Conservation (phyloP, 2,113 vertebrate species). For the Erpornis zantholeuca region DNA sequence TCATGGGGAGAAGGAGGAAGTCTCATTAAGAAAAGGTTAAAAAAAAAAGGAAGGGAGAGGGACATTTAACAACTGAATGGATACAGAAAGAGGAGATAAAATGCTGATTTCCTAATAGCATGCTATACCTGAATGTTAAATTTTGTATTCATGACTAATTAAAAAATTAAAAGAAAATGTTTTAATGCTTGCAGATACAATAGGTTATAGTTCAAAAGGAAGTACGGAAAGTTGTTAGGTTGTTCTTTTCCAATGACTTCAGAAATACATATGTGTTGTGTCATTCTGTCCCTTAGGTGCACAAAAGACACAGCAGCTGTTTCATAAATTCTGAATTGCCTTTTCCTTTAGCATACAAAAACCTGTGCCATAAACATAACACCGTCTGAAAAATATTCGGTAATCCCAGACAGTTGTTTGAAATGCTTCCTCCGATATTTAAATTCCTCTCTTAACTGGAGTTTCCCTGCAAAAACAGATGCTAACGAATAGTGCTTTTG, state of each 20-base stretch:
- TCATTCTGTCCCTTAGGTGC: slow-evolving; percentile 34
- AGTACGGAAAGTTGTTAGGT: not conserved
- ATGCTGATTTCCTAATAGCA: not conserved
- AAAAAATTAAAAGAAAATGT: slow-evolving; percentile 8
- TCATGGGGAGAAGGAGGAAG: slow-evolving; percentile 67
- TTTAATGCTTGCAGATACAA: not conserved
- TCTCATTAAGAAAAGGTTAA: slow-evolving; percentile 68
- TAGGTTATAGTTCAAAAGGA: not conserved
- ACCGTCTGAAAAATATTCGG: slow-evolving; percentile 32
- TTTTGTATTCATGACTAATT: slow-evolving; percentile 17
- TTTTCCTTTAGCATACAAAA: slow-evolving; percentile 37
- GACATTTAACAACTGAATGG: slow-evolving; percentile 29
- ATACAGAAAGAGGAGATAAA: not conserved
- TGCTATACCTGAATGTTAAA: not conserved
- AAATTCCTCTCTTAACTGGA: slow-evolving; percentile 21
- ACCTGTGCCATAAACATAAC: slow-evolving; percentile 30
- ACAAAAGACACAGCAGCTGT: slow-evolving; percentile 38
- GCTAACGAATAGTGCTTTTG: not conserved
- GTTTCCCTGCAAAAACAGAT: slow-evolving; percentile 22
- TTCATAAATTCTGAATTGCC: slow-evolving; percentile 56
- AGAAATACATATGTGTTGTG: slow-evolving; percentile 17
- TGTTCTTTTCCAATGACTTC: not conserved
- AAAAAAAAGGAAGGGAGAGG: not conserved
- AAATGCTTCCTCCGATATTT: slow-evolving; percentile 33
- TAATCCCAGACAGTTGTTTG: slow-evolving; percentile 36